phyloP scores from a whole-genome alignment of 2,113 vertebrate genomes.

The Falco punctatus region DNA sequence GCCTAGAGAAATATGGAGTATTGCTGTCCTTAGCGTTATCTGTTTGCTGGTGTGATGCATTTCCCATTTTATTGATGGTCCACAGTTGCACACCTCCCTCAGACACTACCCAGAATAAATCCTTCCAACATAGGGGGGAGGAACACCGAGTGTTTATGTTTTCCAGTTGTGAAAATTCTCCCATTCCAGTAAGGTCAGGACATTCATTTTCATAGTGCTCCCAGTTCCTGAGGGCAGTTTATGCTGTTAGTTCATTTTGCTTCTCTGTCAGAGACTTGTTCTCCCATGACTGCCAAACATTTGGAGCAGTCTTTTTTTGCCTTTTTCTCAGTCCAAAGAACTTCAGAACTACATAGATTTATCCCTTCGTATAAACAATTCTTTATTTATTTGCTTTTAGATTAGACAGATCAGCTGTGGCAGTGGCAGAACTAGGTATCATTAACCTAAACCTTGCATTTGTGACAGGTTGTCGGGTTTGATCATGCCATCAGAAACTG shows the following conservation, averaged over 20 bases:
- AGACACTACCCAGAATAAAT: conserved; percentile 33
- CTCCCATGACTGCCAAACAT: conserved; percentile 37
- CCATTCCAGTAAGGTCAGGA: conserved; percentile 54
- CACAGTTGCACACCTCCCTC: neutral
- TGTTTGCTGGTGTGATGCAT: neutral
- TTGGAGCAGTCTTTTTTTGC: neutral
- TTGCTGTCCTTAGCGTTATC: neutral
- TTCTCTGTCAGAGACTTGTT: conserved; percentile 61
- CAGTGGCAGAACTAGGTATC: neutral
- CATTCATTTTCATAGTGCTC: conserved; percentile 63
- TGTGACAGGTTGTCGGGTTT: neutral
- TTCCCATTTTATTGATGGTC: neutral
- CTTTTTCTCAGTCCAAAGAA: conserved; percentile 45
- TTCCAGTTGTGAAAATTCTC: conserved; percentile 57
- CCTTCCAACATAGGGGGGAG: neutral
- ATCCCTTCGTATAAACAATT: conserved; percentile 2
- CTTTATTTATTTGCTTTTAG: neutral
- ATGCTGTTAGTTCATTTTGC: conserved; percentile 61
- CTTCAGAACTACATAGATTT: conserved; percentile 18
- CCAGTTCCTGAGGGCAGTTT: conserved; percentile 52
- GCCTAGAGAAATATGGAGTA: neutral
- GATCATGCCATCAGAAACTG: neutral
- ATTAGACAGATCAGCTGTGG: neutral
- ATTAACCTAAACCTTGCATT: neutral
- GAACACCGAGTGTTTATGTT: conserved; percentile 32